Evolutionary conservation across 2,888 invertebrate species (phyloP), one percentile per base, ranked within the genome.

Genomic region (Drosophila melanosoma): DNA sequence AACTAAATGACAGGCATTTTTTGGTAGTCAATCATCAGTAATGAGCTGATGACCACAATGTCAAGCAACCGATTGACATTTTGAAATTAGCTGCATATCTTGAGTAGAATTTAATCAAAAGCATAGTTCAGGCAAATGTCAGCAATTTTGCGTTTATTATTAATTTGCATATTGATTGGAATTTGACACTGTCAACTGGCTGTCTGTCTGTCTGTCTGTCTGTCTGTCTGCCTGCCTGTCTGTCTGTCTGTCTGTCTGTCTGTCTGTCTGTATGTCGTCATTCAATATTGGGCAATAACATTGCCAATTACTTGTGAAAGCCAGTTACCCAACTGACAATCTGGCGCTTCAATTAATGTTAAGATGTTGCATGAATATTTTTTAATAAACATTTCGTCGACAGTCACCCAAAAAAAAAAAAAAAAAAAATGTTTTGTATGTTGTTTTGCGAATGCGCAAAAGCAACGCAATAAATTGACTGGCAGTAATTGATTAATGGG

Each of bases 401-500:
- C 61, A 71, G 70, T 69, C 48, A 54, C 29, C 45, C 12, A 45
- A 53, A 57, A 69, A 6, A 6, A 29, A 29, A 45, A 53, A 57
- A 69, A 6, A 6, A 29, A 29, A 29, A 29, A 29, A 29, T 29
- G 29, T 29, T 29, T 45, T 59, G n/a, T n/a, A 54, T 64, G 38
- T 48, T 63, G 72, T 61, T 63, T 53, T 66, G 67, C 53, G 40
- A 56, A 29, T 36, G 38, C 49, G 20, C 51, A 59, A 68, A 72
- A 74, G 70, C 76, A 76, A 65, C 57, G 66, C 75, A 76, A 69
- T 79, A 81, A 83, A 90, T 83, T 88, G 83, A 76, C 75, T 79
- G 70, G 88, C 86, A 87, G 89, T 90, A 90, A 90, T 90, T 87
- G 87, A 88, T 90, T 88, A 87, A 88, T 79, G 81, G 49, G 62